Evolutionary conservation across 2,797 vertebrate species (phyloP), one percentile per base, ranked within the genome.

Genomic region (Ctenosaura bakeri): DNA sequence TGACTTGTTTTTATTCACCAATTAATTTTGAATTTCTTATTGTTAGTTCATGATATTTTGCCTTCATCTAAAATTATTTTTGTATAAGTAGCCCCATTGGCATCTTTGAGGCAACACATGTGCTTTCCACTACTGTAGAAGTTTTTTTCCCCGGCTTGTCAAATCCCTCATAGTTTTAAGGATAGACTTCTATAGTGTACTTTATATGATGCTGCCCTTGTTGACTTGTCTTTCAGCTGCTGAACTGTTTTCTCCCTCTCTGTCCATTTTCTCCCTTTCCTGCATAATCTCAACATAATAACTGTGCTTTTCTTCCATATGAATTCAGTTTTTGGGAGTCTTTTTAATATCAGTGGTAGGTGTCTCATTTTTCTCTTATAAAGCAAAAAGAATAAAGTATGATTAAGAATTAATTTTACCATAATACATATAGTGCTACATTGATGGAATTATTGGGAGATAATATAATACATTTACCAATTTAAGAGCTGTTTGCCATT

Each of bases 21-120:
- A 29, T 83, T 83, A 74, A 54, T 59, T 69, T 71, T 71, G n/a
- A 71, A 71, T 88, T 71, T 79, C 76, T 35, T 50, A 69, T 32
- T 50, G 50, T 54, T 54, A 79, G n/a, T 38, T 79, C 29, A 16
- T 80, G 74, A 52, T 52, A 71, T 71, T 74, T 74, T 88, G 9
- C 52, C 80, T 46, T 29, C 35, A 69, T 79, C 62, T 71, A 20
- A 24, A 38, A 42, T 52, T 74, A 56, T 69, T 73, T 59, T 35
- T 74, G 18, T 79, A 18, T 35, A 80, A 80, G 74, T 66, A 66
- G 59, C 5, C 46, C 79, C 6, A 35, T 29, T 54, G 62, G 32
- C 66, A 85, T 66, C 29, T 46, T 22, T 12, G 14, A 16, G 9
- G 73, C 8, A 46, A 12, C 0, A 26, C 22, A 46, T 46, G 20